Evolutionary conservation across 2,113 vertebrate species (phyloP).

Genomic region (Calidris pygmaea): DNA sequence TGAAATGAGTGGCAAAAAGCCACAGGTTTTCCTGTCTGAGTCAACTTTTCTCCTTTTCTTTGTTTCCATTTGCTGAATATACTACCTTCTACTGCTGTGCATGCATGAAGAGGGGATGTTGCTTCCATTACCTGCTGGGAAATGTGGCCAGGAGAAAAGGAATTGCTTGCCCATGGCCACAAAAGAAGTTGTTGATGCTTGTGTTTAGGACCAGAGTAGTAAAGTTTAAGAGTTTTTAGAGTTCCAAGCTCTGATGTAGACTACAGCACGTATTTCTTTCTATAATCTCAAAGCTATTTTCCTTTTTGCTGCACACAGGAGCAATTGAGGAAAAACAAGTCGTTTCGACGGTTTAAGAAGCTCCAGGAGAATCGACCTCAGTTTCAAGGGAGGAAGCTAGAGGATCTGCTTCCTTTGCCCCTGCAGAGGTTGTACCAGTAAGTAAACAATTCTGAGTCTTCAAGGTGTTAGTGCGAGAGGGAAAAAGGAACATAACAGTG

Average conservation of each 20-base stretch:
- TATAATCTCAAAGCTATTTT: neutral
- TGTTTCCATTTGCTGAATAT: neutral
- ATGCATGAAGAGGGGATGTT: rapidly evolving
- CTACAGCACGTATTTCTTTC: neutral
- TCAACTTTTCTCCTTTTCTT: neutral
- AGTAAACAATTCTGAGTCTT: slow-evolving; percentile 49
- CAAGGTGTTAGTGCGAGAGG: neutral
- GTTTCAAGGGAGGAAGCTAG: slow-evolving; percentile 79
- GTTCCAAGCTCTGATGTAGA: neutral
- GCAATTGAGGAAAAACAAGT: slow-evolving; percentile 86
- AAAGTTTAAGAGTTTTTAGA: neutral
- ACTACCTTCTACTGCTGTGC: neutral
- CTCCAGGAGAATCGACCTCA: slow-evolving; percentile 90
- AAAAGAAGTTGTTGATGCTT: neutral
- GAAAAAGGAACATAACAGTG: neutral
- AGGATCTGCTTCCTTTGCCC: slow-evolving; percentile 88
- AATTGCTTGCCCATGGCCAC: neutral
- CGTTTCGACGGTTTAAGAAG: slow-evolving; percentile 86
- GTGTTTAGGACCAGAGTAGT: neutral
- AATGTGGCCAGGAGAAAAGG: neutral
- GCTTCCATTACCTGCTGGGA: neutral
- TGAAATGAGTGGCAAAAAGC: neutral
- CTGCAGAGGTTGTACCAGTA: slow-evolving; percentile 85
- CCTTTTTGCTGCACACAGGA: slow-evolving; percentile 64
- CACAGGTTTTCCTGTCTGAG: neutral